These are phyloP conservation scores for Asteroscopus sphinx DNA, from an alignment of 2,888 invertebrate genomes.

Conservation along the genomic window DNA sequence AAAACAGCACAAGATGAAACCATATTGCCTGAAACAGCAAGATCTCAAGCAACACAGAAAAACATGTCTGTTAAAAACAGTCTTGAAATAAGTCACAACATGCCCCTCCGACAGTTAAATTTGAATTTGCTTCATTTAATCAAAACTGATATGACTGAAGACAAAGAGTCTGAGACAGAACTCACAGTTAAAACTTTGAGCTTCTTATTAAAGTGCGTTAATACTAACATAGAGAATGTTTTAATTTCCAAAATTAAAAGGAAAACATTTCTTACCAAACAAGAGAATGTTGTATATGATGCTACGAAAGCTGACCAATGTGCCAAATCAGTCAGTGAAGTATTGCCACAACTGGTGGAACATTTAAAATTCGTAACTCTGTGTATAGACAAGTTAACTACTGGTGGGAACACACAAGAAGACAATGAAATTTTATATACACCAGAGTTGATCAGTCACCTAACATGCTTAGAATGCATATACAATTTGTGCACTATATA, in stretches of 20 bases:
- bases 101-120: conserved; percentile 75
- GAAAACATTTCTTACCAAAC: conserved; percentile 77
- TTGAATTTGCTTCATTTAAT: conserved; percentile 76
- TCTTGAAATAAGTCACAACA: conserved; percentile 66
- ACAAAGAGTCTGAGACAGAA: conserved; percentile 64
- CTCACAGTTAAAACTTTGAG: conserved; percentile 74
- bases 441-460: conserved; percentile 67
- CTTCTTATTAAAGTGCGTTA: conserved; percentile 75
- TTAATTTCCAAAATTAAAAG: conserved; percentile 80
- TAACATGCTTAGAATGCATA: conserved; percentile 88
- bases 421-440: conserved; percentile 66
- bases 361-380: conserved; percentile 73
- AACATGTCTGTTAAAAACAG: conserved; percentile 69
- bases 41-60: conserved; percentile 76
- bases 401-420: conserved; percentile 62
- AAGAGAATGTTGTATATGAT: conserved; percentile 71
- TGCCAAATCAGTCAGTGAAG: conserved; percentile 70
- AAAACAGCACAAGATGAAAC: conserved; percentile 72
- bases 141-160: conserved; percentile 70
- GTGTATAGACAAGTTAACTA: conserved; percentile 68
- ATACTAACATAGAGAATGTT: conserved; percentile 70
- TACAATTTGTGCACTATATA: conserved; percentile 89
- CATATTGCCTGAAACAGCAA: conserved; percentile 74
- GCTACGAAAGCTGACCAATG: conserved; percentile 75
- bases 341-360: conserved; percentile 75